Evolutionary conservation across 2,888 invertebrate species (phyloP), one percentile per base, ranked within the genome.

Genomic region (Lottia scabra): DNA sequence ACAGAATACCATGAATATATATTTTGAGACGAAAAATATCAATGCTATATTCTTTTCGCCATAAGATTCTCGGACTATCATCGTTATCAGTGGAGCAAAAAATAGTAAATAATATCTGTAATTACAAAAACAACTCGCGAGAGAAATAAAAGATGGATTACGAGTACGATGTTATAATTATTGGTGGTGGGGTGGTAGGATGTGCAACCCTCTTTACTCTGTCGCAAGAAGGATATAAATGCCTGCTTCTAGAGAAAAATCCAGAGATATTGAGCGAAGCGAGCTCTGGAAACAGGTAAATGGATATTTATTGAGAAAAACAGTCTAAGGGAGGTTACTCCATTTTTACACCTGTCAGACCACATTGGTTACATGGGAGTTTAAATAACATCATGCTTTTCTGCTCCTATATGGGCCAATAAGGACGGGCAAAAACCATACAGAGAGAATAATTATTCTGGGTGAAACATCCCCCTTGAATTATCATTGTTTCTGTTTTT

Each of bases 171-270:
- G 80, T 85, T 5, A 80, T 78, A 2, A 73, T 86, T 6, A 78
- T 87, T 23, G 87, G 87, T 23, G 87, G 87, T 13, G 87, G 87
- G 0, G 81, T 85, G 1, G 80, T 83, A 1, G 87, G 87, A 0
- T 85, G 85, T 75, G 77, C 85, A 19, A 71, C 81, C 26, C 65
- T 85, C 13, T 83, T 80, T 67, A 80, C 82, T 46, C 76, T 87
- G 12, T 80, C 82, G 4, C 74, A 75, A 8, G 66, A 70, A 13
- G 85, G 87, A 1, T 87, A 81, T 70, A 72, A 63, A 4, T 85
- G 85, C 70, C 46, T 84, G 6, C 74, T 87, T 8, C 23, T 85
- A 63, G 87, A 87, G 75, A 85, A 85, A 75, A 81, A 83, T 67
- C 68, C 74, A 6, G 67, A 82, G 62, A 71, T 87, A 2, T 68